Base-by-base conservation (phyloP, 2,113 vertebrate species). In the Ciconia stormi region DNA sequence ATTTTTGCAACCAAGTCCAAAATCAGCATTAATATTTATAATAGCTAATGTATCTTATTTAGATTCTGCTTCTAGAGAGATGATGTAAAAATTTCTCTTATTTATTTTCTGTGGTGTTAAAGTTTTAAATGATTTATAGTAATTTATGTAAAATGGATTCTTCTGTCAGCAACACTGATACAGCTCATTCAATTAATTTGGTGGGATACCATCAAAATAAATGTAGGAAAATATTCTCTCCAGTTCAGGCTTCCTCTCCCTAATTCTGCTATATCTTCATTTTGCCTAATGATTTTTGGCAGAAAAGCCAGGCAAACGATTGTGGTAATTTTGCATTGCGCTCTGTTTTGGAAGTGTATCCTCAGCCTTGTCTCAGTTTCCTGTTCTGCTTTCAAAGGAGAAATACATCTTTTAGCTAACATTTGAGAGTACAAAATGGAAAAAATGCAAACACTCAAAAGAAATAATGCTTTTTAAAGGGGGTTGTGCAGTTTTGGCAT, bases 251-350 rank as follows among this genome's bases (percentile, higher is more conserved):
- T 91, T 95, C 25, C 30, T 89, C 55, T 50, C 16, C 30, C 11
- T 82, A 77, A 23, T 95, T 77, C 52, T 70, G 55, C 16, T 85
- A 11, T 44, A 47, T 79, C 53, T 88, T 97, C 25, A 73, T 94
- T 93, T 93, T 93, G n/a, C 76, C 44, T 79, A 38, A 82, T 93
- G 55, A 47, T 40, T 93, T 96, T 79, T 91, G 84, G 20, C 65
- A 91, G 66, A 90, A 87, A 56, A 85, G 29, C 4, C 87, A 87
- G 34, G 29, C 10, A 46, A 76, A 17, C 10, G 25, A 58, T 65
- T 85, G 46, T 93, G 59, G 36, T 61, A 78, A 61, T 89, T 83
- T 95, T 92, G 20, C 80, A 59, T 55, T 58, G 27, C 38, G 53
- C 26, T 87, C 18, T 67, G 34, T 59, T 91, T 89, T 86, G 69